Percentiles rank a stretch among this genome's conserved stretches.
Evolutionary conservation across 1,140 invertebrate genomes (phyloP).

Genomic region (Bombus vancouverensis): DNA sequence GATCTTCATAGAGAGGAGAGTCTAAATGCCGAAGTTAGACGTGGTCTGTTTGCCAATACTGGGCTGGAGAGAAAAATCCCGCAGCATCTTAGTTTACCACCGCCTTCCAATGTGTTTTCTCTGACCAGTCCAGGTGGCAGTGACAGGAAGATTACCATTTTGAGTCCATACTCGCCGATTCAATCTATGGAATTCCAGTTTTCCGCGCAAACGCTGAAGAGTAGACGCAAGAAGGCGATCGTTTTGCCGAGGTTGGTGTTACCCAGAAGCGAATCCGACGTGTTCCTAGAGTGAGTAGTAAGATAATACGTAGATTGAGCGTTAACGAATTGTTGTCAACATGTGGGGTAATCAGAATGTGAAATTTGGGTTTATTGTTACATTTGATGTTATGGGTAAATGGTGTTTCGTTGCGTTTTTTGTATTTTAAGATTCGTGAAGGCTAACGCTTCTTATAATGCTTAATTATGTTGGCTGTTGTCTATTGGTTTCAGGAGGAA

Average conservation of each 20-base stretch:
- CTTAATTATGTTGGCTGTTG: no score
- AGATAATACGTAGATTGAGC: constrained; percentile 37
- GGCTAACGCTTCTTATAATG: no score
- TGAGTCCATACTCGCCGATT: constrained; percentile 89
- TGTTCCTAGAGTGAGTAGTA: constrained; percentile 85
- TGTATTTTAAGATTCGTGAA: no score
- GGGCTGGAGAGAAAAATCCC: constrained; percentile 84
- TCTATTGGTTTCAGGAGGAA: no score
- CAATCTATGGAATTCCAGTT: constrained; percentile 84
- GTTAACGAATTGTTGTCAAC: not conserved
- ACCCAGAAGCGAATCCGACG: constrained; percentile 87
- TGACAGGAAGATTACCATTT: constrained; percentile 86
- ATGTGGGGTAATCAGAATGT: no score
- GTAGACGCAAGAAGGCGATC: constrained; percentile 87
- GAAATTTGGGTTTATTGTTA: no score
- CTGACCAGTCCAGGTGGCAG: constrained; percentile 82
- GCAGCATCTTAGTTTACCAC: constrained; percentile 87
- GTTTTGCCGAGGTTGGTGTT: constrained; percentile 89
- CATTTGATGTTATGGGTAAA: no score
- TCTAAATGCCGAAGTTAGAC: constrained; percentile 85
- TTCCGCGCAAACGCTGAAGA: constrained; percentile 83
- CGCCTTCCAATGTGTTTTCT: constrained; percentile 84
- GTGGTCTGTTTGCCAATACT: constrained; percentile 86
- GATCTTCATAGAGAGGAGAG: constrained; percentile 83
- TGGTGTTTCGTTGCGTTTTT: no score